Evolutionary conservation across 2,888 invertebrate genomes (phyloP), one percentile per base, ranked within the genome.

Genomic region (Philaethria dido): DNA sequence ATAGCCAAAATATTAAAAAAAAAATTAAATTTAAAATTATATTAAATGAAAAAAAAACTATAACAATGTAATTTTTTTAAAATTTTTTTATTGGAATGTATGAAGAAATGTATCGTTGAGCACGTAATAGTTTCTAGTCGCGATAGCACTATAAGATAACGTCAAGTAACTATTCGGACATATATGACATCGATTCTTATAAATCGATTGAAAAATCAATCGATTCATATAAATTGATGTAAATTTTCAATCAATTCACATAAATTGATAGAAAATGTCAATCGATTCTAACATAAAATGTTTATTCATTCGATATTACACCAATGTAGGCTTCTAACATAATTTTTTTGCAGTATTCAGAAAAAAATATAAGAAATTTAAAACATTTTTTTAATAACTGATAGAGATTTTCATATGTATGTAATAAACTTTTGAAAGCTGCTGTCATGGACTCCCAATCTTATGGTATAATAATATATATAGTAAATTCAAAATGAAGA

Each of bases 41-140:
- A n/a, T n/a, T n/a, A n/a, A n/a, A n/a, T n/a, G n/a, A n/a, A n/a
- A n/a, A n/a, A n/a, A n/a, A n/a, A n/a, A n/a, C n/a, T n/a, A n/a
- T n/a, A n/a, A n/a, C n/a, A n/a, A n/a, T n/a, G n/a, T n/a, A 39
- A 13, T 39, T 39, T 39, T 39, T 14, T 55, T n/a, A 0, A 39
- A 14, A 55, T 20, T 54, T 18, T 36, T 39, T 36, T 42, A 6
- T 57, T 1, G 14, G 22, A 39, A 57, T 45, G 44, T 44, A 18
- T 33, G 44, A 29, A 29, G 18, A 57, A 62, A 50, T 59, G 11
- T 62, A 60, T 70, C 61, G 62, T 48, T 71, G 71, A 73, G 73
- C 73, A 73, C 72, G 69, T 54, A 60, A 69, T 71, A 66, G 66
- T 68, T 67, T 69, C 70, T 71, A 71, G 70, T 71, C 70, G 70